phyloP scores from a whole-genome alignment of 2,113 vertebrate species.

The Phyllostomus discolor region DNA sequence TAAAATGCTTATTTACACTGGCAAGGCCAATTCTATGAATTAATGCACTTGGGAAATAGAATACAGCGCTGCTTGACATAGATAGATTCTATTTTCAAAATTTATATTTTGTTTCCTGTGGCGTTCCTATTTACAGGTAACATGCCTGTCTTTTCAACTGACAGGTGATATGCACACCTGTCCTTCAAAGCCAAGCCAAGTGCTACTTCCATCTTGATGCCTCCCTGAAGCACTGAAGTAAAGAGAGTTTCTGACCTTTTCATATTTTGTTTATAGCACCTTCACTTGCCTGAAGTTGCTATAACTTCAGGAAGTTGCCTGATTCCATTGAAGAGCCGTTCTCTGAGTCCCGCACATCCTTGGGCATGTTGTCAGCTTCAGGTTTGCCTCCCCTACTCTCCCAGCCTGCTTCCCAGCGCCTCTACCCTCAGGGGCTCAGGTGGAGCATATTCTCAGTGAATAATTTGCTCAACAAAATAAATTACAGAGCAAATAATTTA shows the following conservation, averaged over 20 bases:
- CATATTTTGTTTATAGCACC: not conserved
- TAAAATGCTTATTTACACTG: not conserved
- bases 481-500: not conserved
- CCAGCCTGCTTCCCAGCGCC: not conserved
- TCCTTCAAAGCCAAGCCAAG: not conserved
- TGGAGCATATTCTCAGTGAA: not conserved
- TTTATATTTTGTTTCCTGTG: not conserved
- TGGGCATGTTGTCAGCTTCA: not conserved
- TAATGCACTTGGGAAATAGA: not conserved
- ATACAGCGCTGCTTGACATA: not conserved
- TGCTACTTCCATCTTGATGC: not conserved
- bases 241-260: not conserved
- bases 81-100: not conserved
- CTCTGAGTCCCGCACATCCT: not conserved
- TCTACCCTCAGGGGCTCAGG: not conserved
- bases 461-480: not conserved
- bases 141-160: not conserved
- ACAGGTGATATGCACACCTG: not conserved
- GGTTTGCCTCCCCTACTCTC: not conserved
- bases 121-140: not conserved
- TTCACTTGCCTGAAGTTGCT: no score
- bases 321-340: not conserved
- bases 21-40: rapidly evolving
- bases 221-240: not conserved
- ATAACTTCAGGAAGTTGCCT: not conserved